Conservation (phyloP, 2,888 invertebrate species). For the Harpagoxenus sublaevis region DNA sequence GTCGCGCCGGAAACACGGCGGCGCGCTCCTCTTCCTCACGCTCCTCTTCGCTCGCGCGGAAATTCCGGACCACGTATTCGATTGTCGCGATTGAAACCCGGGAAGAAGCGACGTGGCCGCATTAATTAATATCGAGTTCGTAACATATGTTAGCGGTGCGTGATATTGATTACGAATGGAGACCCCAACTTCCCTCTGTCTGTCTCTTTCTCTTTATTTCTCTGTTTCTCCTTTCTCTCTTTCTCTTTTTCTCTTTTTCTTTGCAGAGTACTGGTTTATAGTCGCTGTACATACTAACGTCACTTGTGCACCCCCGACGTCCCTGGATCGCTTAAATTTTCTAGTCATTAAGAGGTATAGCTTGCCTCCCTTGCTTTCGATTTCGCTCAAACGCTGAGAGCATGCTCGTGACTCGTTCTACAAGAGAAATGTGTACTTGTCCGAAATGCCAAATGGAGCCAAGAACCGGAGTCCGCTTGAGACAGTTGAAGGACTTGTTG, state of each 20-base stretch:
- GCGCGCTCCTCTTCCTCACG: background rate
- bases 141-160: conserved; percentile 25
- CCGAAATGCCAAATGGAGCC: conserved; percentile 10
- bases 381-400: conserved; percentile 55
- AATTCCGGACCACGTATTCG: background rate
- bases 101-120: conserved; percentile 31
- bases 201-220: background rate
- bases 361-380: conserved; percentile 37
- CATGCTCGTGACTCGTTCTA: conserved; percentile 64
- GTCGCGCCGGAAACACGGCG: conserved; percentile 1
- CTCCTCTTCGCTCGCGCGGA: background rate
- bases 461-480: conserved; percentile 9
- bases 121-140: conserved; percentile 34
- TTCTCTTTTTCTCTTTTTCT: conserved; percentile 11
- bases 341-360: conserved; percentile 36
- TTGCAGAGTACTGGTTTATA: conserved; percentile 54
- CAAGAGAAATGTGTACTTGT: conserved; percentile 43
- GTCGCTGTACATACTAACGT: conserved; percentile 59
- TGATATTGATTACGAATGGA: conserved; percentile 57
- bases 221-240: background rate
- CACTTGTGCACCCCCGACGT: conserved; percentile 56
- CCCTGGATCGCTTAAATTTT: conserved; percentile 59
- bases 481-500: background rate
- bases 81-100: background rate
- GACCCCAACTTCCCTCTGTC: background rate